Percentiles rank a stretch among this genome's conserved stretches.
Conservation (phyloP, 2,888 invertebrate genomes). For the Hirtodrosophila confusa region DNA sequence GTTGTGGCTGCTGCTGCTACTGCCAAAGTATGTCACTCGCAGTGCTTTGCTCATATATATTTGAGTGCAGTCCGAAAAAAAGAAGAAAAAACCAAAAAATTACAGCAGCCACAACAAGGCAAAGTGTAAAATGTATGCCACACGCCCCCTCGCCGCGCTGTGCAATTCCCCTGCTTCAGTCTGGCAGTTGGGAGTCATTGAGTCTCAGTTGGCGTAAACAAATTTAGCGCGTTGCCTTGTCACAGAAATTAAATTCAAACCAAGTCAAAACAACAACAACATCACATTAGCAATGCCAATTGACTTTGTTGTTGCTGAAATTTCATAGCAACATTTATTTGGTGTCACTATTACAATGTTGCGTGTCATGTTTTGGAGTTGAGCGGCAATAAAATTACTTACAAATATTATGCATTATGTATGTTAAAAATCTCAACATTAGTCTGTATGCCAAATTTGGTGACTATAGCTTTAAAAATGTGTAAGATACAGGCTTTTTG, state of each 20-base stretch:
- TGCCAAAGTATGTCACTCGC: conserved; percentile 44
- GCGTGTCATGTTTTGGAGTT: conserved; percentile 58
- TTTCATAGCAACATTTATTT: conserved; percentile 62
- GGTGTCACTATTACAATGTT: conserved; percentile 72
- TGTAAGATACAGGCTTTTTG: no score
- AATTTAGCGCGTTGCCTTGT: conserved; percentile 76
- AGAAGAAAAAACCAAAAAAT: conserved; percentile 1
- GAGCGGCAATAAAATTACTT: conserved; percentile 13
- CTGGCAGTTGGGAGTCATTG: conserved; percentile 53
- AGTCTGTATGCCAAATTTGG: no score
- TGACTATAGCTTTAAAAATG: no score
- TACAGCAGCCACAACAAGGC: conserved; percentile 30
- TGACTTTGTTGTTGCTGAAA: conserved; percentile 33
- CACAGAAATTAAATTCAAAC: conserved; percentile 70
- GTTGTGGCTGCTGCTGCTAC: conserved; percentile 13
- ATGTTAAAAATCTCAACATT: no score
- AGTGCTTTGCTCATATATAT: conserved; percentile 44
- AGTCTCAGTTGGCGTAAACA: conserved; percentile 70
- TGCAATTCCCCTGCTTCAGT: conserved; percentile 5
- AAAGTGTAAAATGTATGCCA: conserved; percentile 53
- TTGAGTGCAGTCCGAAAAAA: conserved; percentile 32
- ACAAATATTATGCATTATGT: conserved; percentile 36
- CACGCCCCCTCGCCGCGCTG: conserved; percentile 1
- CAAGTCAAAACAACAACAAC: conserved; percentile 48
- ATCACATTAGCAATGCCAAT: conserved; percentile 58